Conservation (phyloP, 2,888 invertebrate species). For the Troides aeacus region DNA sequence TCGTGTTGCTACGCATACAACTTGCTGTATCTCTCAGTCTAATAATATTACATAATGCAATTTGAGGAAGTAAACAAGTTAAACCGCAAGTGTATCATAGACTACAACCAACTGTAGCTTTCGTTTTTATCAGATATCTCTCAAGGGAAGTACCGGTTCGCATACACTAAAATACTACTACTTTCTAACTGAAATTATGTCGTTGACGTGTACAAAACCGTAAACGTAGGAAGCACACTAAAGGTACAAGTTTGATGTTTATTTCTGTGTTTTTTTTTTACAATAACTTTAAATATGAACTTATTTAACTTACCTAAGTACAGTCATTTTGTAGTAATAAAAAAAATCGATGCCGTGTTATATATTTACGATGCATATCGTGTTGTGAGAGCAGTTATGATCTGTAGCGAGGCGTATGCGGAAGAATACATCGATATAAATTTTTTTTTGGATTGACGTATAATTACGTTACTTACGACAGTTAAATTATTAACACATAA, state of each 20-base stretch:
- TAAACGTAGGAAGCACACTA: not conserved
- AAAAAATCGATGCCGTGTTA: too few species aligned
- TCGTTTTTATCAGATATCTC: constrained; percentile 58
- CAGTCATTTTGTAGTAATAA: too few species aligned
- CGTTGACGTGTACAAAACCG: constrained; percentile 46
- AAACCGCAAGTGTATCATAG: constrained; percentile 37
- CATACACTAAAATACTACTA: constrained; percentile 37
- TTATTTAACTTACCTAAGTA: too few species aligned
- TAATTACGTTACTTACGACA: too few species aligned
- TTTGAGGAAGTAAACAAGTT: constrained; percentile 34
- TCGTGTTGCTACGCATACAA: too few species aligned
- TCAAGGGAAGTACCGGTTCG: constrained; percentile 49
- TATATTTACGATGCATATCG: not conserved
- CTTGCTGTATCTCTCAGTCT: not conserved
- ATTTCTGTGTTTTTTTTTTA: not conserved
- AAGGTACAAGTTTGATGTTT: not conserved
- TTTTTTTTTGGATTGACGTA: too few species aligned
- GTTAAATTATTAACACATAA: too few species aligned
- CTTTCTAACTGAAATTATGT: constrained; percentile 58
- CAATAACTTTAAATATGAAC: not conserved
- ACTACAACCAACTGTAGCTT: constrained; percentile 50
- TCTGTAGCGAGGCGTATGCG: not conserved
- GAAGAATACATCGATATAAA: not conserved
- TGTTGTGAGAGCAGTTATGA: not conserved
- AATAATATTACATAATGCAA: not conserved